phyloP scores from a whole-genome alignment of 2,113 vertebrate genomes.

The Poecile atricapillus region DNA sequence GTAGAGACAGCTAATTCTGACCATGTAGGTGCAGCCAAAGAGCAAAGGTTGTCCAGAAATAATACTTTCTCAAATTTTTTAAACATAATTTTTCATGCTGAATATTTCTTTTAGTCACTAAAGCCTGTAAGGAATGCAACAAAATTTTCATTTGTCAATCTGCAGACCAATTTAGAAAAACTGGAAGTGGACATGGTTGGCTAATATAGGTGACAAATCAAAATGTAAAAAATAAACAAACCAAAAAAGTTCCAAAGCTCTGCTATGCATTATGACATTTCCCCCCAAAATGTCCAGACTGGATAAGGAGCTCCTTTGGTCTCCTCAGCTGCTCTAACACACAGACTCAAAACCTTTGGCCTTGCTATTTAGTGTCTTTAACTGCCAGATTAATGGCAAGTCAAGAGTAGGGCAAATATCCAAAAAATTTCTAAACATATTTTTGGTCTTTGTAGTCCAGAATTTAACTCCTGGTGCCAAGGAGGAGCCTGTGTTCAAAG shows the following conservation, averaged over 20 bases:
- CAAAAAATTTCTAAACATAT: background rate
- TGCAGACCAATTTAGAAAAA: background rate
- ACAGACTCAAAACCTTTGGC: background rate
- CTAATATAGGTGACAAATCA: background rate
- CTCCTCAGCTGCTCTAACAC: background rate
- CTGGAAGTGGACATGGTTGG: background rate
- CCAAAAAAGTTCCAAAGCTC: rapidly evolving
- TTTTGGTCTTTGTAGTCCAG: background rate
- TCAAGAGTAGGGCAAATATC: background rate
- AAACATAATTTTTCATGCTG: background rate
- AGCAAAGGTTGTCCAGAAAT: background rate
- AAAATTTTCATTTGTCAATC: background rate
- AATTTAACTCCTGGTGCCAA: background rate
- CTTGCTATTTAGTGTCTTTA: background rate
- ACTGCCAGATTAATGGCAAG: background rate
- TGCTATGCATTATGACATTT: background rate
- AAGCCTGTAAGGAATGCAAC: background rate
- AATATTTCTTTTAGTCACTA: background rate
- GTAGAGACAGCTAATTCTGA: background rate
- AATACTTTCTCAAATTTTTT: background rate
- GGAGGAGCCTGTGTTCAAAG: background rate
- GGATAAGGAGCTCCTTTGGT: background rate
- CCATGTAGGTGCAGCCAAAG: rapidly evolving
- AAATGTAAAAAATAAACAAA: rapidly evolving
- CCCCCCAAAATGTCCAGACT: rapidly evolving